Conservation (phyloP, 2,888 invertebrate species). For the Hirtodrosophila alboralis region DNA sequence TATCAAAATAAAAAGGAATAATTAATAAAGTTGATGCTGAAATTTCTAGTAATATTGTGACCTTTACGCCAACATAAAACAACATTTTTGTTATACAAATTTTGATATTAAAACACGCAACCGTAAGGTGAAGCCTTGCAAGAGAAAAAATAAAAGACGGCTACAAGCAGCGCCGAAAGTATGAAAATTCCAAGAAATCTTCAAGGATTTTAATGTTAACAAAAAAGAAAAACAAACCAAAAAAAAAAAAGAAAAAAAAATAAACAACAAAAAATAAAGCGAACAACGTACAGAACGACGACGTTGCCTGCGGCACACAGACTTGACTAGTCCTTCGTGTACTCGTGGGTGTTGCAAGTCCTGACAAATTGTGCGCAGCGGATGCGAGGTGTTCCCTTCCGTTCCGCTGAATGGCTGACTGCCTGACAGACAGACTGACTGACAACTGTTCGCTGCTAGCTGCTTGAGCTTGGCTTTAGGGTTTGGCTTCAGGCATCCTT, state of each 20-base stretch:
- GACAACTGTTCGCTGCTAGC: neutral
- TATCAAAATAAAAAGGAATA: conserved; percentile 4
- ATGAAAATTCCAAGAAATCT: conserved; percentile 31
- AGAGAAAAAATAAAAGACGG: too few species aligned
- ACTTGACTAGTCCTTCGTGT: conserved; percentile 15
- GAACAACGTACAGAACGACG: conserved; percentile 32
- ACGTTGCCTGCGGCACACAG: too few species aligned
- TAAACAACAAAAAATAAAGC: conserved; percentile 27
- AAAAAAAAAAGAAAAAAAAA: conserved; percentile 18
- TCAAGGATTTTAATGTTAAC: conserved; percentile 32
- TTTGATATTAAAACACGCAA: conserved; percentile 9
- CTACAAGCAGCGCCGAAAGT: conserved; percentile 2
- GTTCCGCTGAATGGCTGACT: conserved; percentile 9
- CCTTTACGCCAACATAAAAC: conserved; percentile 5
- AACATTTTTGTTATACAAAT: conserved; percentile 13
- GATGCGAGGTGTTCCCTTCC: conserved; percentile 18
- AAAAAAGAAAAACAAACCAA: conserved; percentile 5
- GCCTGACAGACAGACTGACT: too few species aligned
- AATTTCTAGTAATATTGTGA: conserved; percentile 1
- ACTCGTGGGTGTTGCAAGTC: conserved; percentile 29
- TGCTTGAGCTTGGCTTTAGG: conserved; percentile 5
- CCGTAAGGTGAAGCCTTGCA: conserved; percentile 9
- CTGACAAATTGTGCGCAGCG: conserved; percentile 19
- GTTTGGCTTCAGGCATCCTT: conserved; percentile 40
- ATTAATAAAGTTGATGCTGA: conserved; percentile 19